Base-by-base conservation (phyloP, 2,888 invertebrate species). In the Drosophila meridiana region DNA sequence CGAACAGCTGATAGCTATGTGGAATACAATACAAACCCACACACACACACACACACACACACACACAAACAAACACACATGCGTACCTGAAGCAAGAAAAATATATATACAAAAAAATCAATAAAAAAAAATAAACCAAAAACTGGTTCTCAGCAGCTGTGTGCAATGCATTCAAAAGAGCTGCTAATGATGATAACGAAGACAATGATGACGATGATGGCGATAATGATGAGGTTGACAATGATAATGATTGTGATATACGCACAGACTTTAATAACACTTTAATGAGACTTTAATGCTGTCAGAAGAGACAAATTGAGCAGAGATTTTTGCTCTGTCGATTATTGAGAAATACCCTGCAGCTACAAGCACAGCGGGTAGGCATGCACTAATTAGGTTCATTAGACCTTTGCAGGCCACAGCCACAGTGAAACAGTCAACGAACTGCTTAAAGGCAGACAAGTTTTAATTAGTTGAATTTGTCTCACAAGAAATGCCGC, bases 1-100 rank as follows among this genome's bases (percentile, higher is more conserved):
- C 53, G 38, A 81, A 82, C 79, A 79, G 79, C 79, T 79, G 79
- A 82, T 71, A 74, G 69, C 56, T 70, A 14, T 62, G 50, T 50
- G 62, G 62, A 70, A 66, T 50, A 66, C 55, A 62, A 53, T 47
- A 45, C 55, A 50, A 20, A 74, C 50, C 47, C 26, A 26, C n/a
- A 38, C 13, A 2, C 36, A 32, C 43, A 45, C n/a, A n/a, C 13
- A 14, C 6, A n/a, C 43, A 47, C 28, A 34, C 20, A 45, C 7
- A 7, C 32, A 38, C 40, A 52, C 20, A 38, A 2, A 47, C 56
- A 0, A 0, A n/a, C 32, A 45, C 34, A 14, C 26, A 36, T 50
- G 36, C 68, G 42, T 36, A n/a, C 9, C 34, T 42, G 14, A 42
- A 57, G 30, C 43, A 42, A 20, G 52, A 38, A 50, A 56, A 60